phyloP scores from a whole-genome alignment of 2,888 invertebrate genomes.

The Nasonia oneida region DNA sequence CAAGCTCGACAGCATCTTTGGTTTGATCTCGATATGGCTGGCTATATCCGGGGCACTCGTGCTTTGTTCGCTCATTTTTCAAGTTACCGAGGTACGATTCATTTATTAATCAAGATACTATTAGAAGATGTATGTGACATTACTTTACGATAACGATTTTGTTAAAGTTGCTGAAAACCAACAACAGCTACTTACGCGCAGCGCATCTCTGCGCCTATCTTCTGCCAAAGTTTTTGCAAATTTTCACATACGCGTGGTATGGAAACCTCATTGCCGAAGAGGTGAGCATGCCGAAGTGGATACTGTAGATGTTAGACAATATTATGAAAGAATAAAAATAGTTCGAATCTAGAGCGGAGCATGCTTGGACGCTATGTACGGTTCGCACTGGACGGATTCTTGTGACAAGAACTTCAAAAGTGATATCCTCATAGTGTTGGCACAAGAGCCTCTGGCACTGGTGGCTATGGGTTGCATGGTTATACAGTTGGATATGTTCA shows the following conservation, averaged over 20 bases:
- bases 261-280: too few species aligned
- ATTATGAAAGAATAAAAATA: background rate
- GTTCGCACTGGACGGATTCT: constrained; percentile 64
- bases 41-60: constrained; percentile 65
- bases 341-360: constrained; percentile 64
- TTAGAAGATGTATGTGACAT: too few species aligned
- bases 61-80: constrained; percentile 68
- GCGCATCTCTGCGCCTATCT: background rate
- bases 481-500: constrained; percentile 32
- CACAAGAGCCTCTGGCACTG: constrained; percentile 66
- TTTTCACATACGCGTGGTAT: background rate
- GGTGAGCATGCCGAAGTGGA: too few species aligned
- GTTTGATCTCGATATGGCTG: constrained; percentile 66
- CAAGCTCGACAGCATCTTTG: constrained; percentile 65
- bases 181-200: background rate
- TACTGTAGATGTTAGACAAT: too few species aligned
- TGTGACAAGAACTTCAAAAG: constrained; percentile 58
- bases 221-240: background rate
- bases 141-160: background rate
- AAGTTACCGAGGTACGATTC: constrained; percentile 54
- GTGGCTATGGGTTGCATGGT: constrained; percentile 53
- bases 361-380: constrained; percentile 65
- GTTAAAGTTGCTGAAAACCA: background rate
- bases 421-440: constrained; percentile 63
- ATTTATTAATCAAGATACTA: too few species aligned